These are phyloP conservation scores for Actinia tenebrosa DNA, from an alignment of 64 coral and sea anemone species.

Conservation along the genomic window DNA sequence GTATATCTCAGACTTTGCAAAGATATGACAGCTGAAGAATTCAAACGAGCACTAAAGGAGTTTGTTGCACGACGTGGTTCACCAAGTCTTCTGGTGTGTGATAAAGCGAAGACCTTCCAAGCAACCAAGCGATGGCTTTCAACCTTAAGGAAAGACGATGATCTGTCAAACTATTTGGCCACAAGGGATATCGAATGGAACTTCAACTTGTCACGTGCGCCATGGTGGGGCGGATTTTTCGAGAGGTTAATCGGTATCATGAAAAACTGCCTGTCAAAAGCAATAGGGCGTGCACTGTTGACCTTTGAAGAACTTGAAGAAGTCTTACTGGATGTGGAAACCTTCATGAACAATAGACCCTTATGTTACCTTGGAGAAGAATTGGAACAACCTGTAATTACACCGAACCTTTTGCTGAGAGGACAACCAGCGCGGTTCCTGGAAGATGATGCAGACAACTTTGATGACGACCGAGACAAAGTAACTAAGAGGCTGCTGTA, in stretches of 20 bases:
- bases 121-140: constrained; percentile 16
- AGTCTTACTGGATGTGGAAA: constrained; percentile 29
- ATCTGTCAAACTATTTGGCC: constrained; percentile 12
- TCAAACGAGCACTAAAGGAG: constrained; percentile 1
- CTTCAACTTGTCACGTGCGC: constrained; percentile 51
- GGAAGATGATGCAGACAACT: too few species aligned
- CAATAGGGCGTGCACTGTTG: constrained; percentile 26
- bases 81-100: constrained; percentile 6
- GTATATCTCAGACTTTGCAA: constrained; percentile 24
- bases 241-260: constrained; percentile 58
- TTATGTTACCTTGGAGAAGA: constrained; percentile 32
- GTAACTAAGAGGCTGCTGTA: too few species aligned
- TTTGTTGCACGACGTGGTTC: constrained; percentile 28
- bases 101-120: constrained; percentile 41
- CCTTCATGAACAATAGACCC: constrained; percentile 35
- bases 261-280: constrained; percentile 21
- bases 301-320: constrained; percentile 22
- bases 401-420: constrained; percentile 8
- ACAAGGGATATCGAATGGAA: constrained; percentile 26
- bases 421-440: too few species aligned
- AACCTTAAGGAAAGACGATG: constrained; percentile 14
- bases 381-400: constrained; percentile 26
- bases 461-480: too few species aligned
- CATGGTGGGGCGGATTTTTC: constrained; percentile 63
- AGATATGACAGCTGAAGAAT: constrained; percentile 11